Base-by-base conservation (phyloP, 2,797 vertebrate genomes). In the Benthosema pterotum region DNA sequence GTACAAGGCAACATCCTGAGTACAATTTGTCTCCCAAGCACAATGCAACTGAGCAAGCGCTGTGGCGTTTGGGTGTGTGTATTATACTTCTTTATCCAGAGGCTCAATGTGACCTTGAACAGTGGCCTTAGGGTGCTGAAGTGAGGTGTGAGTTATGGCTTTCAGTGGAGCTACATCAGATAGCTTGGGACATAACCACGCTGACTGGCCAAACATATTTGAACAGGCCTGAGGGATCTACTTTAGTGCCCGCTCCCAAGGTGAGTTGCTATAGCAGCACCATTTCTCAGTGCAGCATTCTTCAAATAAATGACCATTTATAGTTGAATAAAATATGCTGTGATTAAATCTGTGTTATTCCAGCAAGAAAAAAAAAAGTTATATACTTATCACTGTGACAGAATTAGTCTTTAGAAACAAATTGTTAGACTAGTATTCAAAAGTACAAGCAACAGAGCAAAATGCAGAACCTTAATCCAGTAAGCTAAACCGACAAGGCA, bases 61-160 rank as follows among this genome's bases (percentile, higher is more conserved):
- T 38, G 32, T 38, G 32, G 32, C 8, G 7, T 38, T 7, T 38
- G 32, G 32, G 6, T 38, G 32, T 9, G 32, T 38, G 2, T 38
- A 38, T 22, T 32, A 8, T 47, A 55, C 57, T 13, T 18, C 64
- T 65, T 71, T 82, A 65, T 86, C 84, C 82, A 45, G 63, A 71
- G 81, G 85, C 75, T 11, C 73, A 60, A 67, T 65, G 54, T 83
- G 78, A 83, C 84, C 67, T 79, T 78, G 71, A 80, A 70, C 70
- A 14, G 52, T 75, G 64, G 77, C 75, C 74, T 64, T 73, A 74
- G 74, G 79, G 79, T 67, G 75, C 38, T 60, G 60, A 77, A 81
- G 52, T 70, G 60, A 84, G 70, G 65, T 63, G 55, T 56, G 72
- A 78, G 63, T 84, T 78, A 80, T 70, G 74, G 59, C 61, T 72